These are phyloP conservation scores for Anthopleura xanthogrammica DNA, from an alignment of 92 coral and sea anemone genomes.

Conservation along the genomic window DNA sequence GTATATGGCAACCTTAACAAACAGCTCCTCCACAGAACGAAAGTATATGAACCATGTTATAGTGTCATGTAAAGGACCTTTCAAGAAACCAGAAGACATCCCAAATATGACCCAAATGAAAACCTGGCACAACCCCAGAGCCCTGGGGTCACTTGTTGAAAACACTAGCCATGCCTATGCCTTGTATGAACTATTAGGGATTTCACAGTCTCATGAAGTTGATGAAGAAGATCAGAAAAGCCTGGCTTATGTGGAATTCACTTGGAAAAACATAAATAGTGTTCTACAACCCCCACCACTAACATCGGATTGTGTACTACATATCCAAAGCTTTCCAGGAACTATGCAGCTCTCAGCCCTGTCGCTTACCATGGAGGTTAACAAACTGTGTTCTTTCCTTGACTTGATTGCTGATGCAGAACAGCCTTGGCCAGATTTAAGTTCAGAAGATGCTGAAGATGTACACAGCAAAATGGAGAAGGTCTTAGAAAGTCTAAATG, in stretches of 20 bases:
- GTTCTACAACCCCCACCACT: slow-evolving; percentile 87
- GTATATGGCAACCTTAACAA: slow-evolving; percentile 65
- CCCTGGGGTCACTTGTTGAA: slow-evolving; percentile 38
- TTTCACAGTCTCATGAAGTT: slow-evolving; percentile 31
- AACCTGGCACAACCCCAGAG: slow-evolving; percentile 38
- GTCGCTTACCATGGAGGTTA: slow-evolving; percentile 60
- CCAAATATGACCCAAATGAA: slow-evolving; percentile 16
- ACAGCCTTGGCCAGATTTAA: slow-evolving; percentile 47
- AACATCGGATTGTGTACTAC: slow-evolving; percentile 81
- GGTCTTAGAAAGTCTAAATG: slow-evolving; percentile 66
- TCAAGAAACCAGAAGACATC: slow-evolving; percentile 13
- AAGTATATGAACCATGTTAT: slow-evolving; percentile 47
- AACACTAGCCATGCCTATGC: slow-evolving; percentile 80
- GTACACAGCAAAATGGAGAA: slow-evolving; percentile 56
- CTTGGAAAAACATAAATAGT: slow-evolving; percentile 77
- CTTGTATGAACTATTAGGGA: slow-evolving; percentile 73
- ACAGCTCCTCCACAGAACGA: slow-evolving; percentile 3
- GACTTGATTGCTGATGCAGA: slow-evolving; percentile 43
- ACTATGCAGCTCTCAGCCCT: slow-evolving; percentile 66
- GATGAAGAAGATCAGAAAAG: slow-evolving; percentile 57
- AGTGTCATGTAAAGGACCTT: slow-evolving; percentile 48
- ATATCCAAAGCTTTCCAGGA: slow-evolving; percentile 79
- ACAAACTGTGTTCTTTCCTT: slow-evolving; percentile 39
- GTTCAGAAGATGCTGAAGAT: slow-evolving; percentile 31
- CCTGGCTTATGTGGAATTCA: slow-evolving; percentile 79